phyloP scores from a whole-genome alignment of 2,797 vertebrate species.

The Tinamus major region DNA sequence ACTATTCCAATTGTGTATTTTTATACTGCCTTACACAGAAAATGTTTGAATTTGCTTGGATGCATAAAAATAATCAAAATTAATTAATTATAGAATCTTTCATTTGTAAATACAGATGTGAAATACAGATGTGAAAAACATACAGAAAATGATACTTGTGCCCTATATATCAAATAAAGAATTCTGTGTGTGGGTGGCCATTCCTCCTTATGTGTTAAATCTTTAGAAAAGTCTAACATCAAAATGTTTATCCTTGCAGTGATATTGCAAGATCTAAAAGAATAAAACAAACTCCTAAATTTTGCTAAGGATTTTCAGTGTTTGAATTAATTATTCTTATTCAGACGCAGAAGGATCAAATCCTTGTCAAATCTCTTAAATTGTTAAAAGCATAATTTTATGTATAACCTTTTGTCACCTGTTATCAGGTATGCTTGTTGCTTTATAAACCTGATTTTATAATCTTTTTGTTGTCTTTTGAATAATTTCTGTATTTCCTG shows the following conservation, averaged over 20 bases:
- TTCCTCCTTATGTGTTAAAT: neutral
- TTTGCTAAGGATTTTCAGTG: neutral
- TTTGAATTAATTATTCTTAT: neutral
- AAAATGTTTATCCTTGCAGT: neutral
- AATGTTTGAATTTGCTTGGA: slow-evolving; percentile 18
- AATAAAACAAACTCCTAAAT: neutral
- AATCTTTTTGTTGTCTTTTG: neutral
- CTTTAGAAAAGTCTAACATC: neutral
- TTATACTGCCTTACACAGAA: neutral
- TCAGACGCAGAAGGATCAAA: neutral
- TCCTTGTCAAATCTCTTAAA: neutral
- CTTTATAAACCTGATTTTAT: neutral
- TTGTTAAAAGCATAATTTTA: neutral
- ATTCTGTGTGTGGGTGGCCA: neutral
- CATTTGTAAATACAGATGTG: neutral
- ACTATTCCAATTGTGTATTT: neutral
- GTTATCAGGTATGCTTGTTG: neutral
- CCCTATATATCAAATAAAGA: neutral
- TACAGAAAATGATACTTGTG: neutral
- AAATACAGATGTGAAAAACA: neutral
- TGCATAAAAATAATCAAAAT: slow-evolving; percentile 26
- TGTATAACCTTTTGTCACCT: neutral
- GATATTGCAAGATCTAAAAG: neutral
- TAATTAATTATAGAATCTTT: neutral
- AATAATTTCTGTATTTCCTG: neutral